These are phyloP conservation scores for Cinclus mexicanus DNA, from an alignment of 2,113 vertebrate species.

Conservation along the genomic window DNA sequence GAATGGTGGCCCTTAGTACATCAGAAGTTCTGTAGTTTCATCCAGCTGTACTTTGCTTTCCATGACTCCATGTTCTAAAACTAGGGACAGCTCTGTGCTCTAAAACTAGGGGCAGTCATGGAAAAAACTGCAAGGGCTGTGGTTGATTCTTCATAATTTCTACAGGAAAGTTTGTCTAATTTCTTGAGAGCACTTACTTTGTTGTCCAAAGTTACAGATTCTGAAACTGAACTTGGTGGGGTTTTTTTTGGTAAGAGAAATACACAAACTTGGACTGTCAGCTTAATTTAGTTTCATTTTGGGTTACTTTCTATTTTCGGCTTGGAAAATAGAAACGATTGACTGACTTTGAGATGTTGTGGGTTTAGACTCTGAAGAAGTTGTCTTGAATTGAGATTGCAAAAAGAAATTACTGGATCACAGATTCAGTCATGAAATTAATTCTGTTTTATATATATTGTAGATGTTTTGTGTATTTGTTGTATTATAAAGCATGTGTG, in stretches of 20 bases:
- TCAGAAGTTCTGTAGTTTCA: neutral
- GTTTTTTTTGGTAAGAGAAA: neutral
- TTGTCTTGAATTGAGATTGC: neutral
- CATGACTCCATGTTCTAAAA: neutral
- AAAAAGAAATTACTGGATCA: neutral
- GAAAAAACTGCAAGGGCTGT: neutral
- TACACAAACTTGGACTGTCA: neutral
- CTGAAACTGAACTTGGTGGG: neutral
- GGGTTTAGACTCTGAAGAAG: neutral
- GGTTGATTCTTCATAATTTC: neutral
- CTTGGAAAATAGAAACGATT: neutral
- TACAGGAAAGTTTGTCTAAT: neutral
- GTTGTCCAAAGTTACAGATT: neutral
- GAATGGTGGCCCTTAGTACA: neutral
- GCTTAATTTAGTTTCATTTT: neutral
- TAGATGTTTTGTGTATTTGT: neutral
- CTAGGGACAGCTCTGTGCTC: neutral
- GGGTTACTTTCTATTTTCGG: neutral
- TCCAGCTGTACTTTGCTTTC: neutral
- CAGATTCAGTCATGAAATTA: neutral
- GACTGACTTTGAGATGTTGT: neutral
- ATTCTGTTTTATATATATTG: neutral
- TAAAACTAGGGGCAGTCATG: neutral
- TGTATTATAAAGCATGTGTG: neutral
- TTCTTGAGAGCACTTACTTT: neutral